Evolutionary conservation across 2,888 invertebrate species (phyloP), one percentile per base, ranked within the genome.

Genomic region (Lasioglossum morio): DNA sequence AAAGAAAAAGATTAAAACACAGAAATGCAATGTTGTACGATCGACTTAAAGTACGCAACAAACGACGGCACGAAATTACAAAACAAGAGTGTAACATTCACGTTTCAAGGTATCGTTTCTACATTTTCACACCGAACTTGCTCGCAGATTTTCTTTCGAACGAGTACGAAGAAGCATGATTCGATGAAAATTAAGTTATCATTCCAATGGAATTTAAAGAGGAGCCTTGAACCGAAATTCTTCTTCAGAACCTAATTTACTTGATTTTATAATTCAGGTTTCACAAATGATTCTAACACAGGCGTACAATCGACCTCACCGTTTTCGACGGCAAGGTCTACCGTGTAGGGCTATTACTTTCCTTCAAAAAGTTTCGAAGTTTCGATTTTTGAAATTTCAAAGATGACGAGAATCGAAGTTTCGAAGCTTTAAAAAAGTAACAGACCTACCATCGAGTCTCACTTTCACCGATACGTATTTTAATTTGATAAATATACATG

Each of bases 1-100:
- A 89, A 75, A 75, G 40, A 69, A 30, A 75, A 66, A 34, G 23
- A 10, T 16, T 43, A 34, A 34, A 66, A 66, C 66, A 34, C 66
- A 66, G 66, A 69, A 91, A 92, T 92, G 92, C 89, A 92, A 92
- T 89, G 88, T 92, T 84, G 81, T 63, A 78, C 63, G 63, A 30
- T 27, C 37, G 30, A 48, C 37, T 57, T 37, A 81, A 80, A 74
- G 76, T 85, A 85, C n/a, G 63, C 34, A 27, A 79, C 46, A 63
- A 37, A 37, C 27, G 10, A 34, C 46, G 63, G 19, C 40, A 70
- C n/a, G n/a, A 40, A 70, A 40, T 40, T 70, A 70, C 40, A 37
- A 70, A 34, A 70, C 40, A 14, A 40, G n/a, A 14, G 12, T 12
- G 12, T 43, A n/a, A 40, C 37, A n/a, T 37, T n/a, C 70, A 48